Conservation (phyloP, 2,113 vertebrate species). For the Zosterops japonicus region DNA sequence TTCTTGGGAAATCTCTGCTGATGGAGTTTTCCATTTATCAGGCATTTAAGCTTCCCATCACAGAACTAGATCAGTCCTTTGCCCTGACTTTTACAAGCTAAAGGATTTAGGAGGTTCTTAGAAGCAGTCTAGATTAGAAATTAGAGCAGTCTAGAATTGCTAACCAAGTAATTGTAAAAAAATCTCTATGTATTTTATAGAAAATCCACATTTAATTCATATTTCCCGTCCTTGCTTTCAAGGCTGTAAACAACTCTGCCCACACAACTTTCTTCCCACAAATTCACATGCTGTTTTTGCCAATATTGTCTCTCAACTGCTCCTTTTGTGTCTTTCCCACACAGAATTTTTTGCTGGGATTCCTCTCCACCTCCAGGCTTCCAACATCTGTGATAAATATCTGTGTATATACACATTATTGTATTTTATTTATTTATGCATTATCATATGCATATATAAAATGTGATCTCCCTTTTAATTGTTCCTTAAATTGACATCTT, state of each 20-base stretch:
- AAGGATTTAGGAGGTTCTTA: not conserved
- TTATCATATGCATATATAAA: not conserved
- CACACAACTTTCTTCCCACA: slow-evolving; percentile 5
- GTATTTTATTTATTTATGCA: not conserved
- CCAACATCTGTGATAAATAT: not conserved
- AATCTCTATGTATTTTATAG: not conserved
- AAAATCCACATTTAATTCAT: not conserved
- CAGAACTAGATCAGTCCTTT: not conserved
- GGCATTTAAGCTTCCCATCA: not conserved
- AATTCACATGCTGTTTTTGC: not conserved
- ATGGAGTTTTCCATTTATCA: not conserved
- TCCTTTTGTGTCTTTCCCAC: slow-evolving; percentile 40
- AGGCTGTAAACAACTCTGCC: slow-evolving; percentile 28
- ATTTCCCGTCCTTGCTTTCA: not conserved
- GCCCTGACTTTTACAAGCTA: not conserved
- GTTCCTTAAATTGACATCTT: not conserved
- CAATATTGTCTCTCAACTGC: not conserved
- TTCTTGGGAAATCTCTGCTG: not conserved
- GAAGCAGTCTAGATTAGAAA: not conserved
- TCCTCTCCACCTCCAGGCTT: not conserved
- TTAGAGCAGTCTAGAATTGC: not conserved
- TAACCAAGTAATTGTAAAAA: not conserved
- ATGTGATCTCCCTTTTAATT: not conserved
- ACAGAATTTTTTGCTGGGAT: not conserved
- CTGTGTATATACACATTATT: not conserved